Conservation (phyloP, 2,888 invertebrate species). For the Sisyra terminalis region DNA sequence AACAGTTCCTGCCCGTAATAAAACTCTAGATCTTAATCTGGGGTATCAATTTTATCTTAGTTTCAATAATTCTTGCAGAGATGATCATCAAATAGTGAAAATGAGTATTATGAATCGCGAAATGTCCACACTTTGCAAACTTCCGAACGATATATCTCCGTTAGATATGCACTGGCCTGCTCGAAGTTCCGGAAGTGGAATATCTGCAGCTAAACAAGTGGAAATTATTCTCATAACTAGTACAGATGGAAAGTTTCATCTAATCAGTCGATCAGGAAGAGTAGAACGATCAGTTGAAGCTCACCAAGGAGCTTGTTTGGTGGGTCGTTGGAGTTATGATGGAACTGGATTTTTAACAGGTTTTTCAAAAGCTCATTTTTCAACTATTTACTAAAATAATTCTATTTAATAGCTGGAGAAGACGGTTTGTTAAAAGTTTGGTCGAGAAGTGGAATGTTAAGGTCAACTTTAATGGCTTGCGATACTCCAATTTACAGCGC, state of each 20-base stretch:
- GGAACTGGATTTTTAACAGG: slow-evolving; percentile 88
- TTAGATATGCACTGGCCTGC: slow-evolving; percentile 84
- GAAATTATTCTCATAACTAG: slow-evolving; percentile 76
- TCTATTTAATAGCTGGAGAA: slow-evolving; percentile 58
- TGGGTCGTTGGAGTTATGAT: slow-evolving; percentile 88
- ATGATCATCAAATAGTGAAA: slow-evolving; percentile 76
- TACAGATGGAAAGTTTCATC: slow-evolving; percentile 80
- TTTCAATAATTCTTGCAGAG: slow-evolving; percentile 46
- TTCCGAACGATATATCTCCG: slow-evolving; percentile 72
- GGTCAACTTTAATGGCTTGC: slow-evolving; percentile 73
- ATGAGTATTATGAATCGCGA: slow-evolving; percentile 78
- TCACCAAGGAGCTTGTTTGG: slow-evolving; percentile 78
- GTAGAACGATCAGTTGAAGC: slow-evolving; percentile 88
- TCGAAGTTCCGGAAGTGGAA: slow-evolving; percentile 33
- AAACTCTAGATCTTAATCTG: no score
- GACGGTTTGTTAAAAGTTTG: slow-evolving; percentile 94
- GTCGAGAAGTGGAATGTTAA: slow-evolving; percentile 88
- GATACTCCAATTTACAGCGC: slow-evolving; percentile 69
- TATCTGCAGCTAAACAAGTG: slow-evolving; percentile 31
- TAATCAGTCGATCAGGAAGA: slow-evolving; percentile 76
- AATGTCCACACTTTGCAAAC: slow-evolving; percentile 55
- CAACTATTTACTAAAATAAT: neutral
- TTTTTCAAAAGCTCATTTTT: slow-evolving; percentile 19
- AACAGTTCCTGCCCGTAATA: no score
- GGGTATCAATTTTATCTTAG: no score